These are phyloP conservation scores for Sphyrna mokarran DNA, from an alignment of 2,113 vertebrate genomes.

Conservation along the genomic window DNA sequence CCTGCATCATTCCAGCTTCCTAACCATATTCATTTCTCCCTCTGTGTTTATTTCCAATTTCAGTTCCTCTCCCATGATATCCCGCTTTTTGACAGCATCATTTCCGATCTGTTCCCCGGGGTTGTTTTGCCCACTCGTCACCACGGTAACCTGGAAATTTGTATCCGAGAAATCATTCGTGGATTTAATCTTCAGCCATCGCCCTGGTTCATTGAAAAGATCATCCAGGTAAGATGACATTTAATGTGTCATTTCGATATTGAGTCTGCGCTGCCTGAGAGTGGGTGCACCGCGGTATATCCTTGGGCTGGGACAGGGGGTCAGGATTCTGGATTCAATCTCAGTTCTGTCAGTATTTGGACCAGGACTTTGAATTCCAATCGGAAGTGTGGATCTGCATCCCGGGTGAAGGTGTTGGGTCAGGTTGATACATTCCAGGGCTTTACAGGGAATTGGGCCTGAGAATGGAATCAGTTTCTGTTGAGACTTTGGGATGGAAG, in stretches of 20 bases:
- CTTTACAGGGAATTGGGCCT: too few relatives aligned
- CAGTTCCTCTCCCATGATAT: constrained; percentile 47
- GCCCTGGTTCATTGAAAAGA: constrained; percentile 50
- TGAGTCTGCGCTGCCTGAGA: not conserved
- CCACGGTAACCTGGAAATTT: constrained; percentile 45
- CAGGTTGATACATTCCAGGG: not conserved
- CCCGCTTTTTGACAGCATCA: constrained; percentile 52
- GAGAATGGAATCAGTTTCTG: not conserved
- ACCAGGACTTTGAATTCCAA: not conserved
- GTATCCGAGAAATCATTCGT: constrained; percentile 57
- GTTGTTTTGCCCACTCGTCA: constrained; percentile 47
- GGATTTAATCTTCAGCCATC: constrained; percentile 54
- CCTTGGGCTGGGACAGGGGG: too few relatives aligned
- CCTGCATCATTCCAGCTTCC: not conserved
- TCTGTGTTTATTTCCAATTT: constrained; percentile 46
- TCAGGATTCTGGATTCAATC: not conserved
- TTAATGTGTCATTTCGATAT: not conserved
- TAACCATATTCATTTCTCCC: not conserved
- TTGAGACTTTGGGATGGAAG: not conserved
- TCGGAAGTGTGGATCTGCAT: not conserved
- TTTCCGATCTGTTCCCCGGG: constrained; percentile 55
- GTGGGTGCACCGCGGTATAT: not conserved
- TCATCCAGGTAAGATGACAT: constrained; percentile 48
- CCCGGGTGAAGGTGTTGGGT: not conserved
- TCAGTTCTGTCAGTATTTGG: not conserved